Base-by-base conservation (phyloP, 1,140 invertebrate genomes). In the Pogonomyrmex barbatus region DNA sequence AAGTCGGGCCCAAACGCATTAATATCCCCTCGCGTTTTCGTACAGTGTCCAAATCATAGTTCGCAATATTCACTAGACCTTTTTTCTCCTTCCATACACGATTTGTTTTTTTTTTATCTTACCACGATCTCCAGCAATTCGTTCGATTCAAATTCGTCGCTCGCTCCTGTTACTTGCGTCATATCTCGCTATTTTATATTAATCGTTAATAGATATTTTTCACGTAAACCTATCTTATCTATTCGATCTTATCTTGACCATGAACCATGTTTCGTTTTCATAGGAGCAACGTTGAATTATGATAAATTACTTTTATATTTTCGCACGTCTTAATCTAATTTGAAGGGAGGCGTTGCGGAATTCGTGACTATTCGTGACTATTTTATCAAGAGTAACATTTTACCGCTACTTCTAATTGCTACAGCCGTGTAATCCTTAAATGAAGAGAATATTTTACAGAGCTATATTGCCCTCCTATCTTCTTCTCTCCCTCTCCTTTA, bases 1-100 rank as follows among this genome's bases (percentile, higher is more conserved):
- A 62, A 50, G 75, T 76, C 42, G 60, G 50, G 73, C 45, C 52
- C 45, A 60, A 84, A 76, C 65, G 54, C 84, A 88, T 91, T 90
- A 88, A 89, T 87, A 88, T 83, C 67, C 75, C 10, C 45, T 39
- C 45, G 36, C 39, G 4, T 39, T 52, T 52, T 42, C 42, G 17
- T 50, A 10, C 36, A 58, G 36, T 30, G 65, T 30, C n/a, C 58
- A 36, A 65, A 78, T 42, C 14, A 63, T 6, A 36, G 10, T 10
- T 75, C 36, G 65, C 52, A 36, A n/a, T 52, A 39, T 4, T 54
- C 39, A 8, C 17, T 12, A 0, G 4, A 12, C 12, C 47, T 24
- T 63, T 79, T 62, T 45, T 70, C 14, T 77, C 14, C 58, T 33
- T 4, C 45, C 30, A 6, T 56, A 42, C 17, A 2, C n/a, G 2